These are phyloP conservation scores for Coreius guichenoti DNA, from an alignment of 2,797 vertebrate genomes.

Conservation along the genomic window DNA sequence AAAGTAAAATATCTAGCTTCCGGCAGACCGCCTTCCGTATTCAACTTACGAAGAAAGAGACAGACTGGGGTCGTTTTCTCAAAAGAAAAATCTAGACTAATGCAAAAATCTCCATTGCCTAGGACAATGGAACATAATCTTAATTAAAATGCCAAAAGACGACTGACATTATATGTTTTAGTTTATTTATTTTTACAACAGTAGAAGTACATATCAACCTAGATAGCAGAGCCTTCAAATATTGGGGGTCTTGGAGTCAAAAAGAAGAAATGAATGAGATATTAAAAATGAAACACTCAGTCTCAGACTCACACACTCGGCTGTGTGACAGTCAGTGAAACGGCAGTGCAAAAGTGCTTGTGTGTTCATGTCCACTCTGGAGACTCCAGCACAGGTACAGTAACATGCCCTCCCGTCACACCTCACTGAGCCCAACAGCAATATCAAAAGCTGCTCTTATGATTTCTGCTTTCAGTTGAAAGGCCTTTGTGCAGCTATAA, in stretches of 20 bases:
- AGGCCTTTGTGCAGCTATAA: slow-evolving; percentile 5
- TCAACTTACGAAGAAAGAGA: too few species aligned
- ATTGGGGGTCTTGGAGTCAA: not conserved
- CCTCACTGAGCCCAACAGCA: slow-evolving; percentile 33
- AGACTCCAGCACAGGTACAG: slow-evolving; percentile 22
- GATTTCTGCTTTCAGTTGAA: slow-evolving; percentile 1
- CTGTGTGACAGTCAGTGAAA: slow-evolving; percentile 9
- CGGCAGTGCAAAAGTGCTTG: slow-evolving; percentile 27
- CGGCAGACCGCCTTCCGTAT: too few species aligned
- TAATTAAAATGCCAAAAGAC: too few species aligned
- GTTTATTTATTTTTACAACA: not conserved
- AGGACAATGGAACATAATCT: too few species aligned
- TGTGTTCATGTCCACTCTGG: slow-evolving; percentile 21
- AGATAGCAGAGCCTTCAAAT: not conserved
- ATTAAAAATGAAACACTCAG: not conserved
- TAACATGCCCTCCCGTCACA: slow-evolving; percentile 19
- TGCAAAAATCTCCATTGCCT: too few species aligned
- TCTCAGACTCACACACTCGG: not conserved
- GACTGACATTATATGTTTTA: not conserved
- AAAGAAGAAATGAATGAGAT: not conserved
- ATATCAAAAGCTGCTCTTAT: slow-evolving; percentile 43
- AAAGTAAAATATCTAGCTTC: too few species aligned
- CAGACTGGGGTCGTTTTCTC: too few species aligned
- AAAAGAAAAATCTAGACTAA: too few species aligned
- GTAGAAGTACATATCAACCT: not conserved